Percentiles rank a stretch among this genome's conserved stretches.
These are phyloP conservation scores for Lophochroa leadbeateri DNA, from an alignment of 2,113 vertebrate genomes.

Conservation along the genomic window DNA sequence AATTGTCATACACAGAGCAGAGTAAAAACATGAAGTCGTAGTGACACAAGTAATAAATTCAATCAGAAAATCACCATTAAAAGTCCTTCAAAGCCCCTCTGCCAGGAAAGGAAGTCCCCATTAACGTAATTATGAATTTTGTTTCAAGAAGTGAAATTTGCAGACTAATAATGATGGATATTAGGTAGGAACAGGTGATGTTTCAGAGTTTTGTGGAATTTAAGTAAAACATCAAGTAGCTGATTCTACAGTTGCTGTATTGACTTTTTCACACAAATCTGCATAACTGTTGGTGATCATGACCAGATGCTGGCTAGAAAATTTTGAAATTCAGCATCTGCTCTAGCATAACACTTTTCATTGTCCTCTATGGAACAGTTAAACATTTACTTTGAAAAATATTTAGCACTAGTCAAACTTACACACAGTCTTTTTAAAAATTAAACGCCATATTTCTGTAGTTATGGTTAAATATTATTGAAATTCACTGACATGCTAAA, in stretches of 20 bases:
- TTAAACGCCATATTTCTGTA: not conserved
- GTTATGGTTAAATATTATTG: not conserved
- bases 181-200: not conserved
- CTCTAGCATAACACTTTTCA: not conserved
- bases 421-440: not conserved
- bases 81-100: not conserved
- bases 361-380: not conserved
- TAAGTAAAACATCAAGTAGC: not conserved
- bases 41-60: constrained; percentile 1
- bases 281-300: not conserved
- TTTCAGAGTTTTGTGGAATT: not conserved
- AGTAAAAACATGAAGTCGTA: not conserved
- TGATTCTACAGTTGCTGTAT: not conserved
- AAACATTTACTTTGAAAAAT: not conserved
- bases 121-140: constrained; percentile 23
- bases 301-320: not conserved
- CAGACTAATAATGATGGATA: not conserved
- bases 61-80: constrained; percentile 12
- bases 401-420: not conserved
- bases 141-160: not conserved
- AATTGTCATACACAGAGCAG: not conserved
- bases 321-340: not conserved
- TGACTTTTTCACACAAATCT: not conserved
- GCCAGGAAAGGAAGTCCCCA: not conserved
- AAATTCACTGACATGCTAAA: not conserved